Base-by-base conservation (phyloP, 2,113 vertebrate species). In the Oenanthe melanoleuca region DNA sequence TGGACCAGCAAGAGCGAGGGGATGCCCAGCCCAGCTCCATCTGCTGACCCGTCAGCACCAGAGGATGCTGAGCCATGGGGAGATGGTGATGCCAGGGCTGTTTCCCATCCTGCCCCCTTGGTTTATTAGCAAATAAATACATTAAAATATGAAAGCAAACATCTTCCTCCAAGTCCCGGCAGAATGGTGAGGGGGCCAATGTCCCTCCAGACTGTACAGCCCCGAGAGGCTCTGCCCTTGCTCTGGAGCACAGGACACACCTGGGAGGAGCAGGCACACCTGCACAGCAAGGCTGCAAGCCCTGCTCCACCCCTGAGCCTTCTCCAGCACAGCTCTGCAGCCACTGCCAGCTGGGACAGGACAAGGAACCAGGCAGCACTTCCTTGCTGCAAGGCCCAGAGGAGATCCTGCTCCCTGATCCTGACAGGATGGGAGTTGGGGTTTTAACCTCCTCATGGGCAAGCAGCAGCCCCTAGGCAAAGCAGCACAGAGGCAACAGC, bases 151-250 rank as follows among this genome's bases (percentile, higher is more conserved):
- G 12, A 52, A 77, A 67, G 13, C 26, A 47, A 23, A 63, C 8
- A 7, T 55, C 31, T 31, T 52, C 23, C 40, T 82, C 66, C 12
- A 8, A 20, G 47, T 20, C 7, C 16, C 16, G 10, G 3, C 0
- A 26, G 38, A 74, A 23, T 1, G 2, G 7, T 5, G 24, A 1
- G 25, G 22, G 55, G 1, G n/a, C 19, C 8, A 33, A 81, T 5
- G 6, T 45, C 34, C 34, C 34, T n/a, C 4, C 2, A 3, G 10
- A 1, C 2, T 4, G 4, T 1, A 33, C 34, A 72, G 64, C 14
- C 37, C 19, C 49, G 1, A 0, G 1, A 12, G 56, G 52, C 56
- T 92, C 33, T 73, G 42, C 61, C 33, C 42, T 28, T 17, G 11
- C 70, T 66, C 61, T 45, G 57, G 47, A 33, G 34, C 52, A 34